Percentiles rank a stretch among this genome's conserved stretches.
Conservation (phyloP, 1,140 invertebrate genomes). For the Geopemphigus sp. region DNA sequence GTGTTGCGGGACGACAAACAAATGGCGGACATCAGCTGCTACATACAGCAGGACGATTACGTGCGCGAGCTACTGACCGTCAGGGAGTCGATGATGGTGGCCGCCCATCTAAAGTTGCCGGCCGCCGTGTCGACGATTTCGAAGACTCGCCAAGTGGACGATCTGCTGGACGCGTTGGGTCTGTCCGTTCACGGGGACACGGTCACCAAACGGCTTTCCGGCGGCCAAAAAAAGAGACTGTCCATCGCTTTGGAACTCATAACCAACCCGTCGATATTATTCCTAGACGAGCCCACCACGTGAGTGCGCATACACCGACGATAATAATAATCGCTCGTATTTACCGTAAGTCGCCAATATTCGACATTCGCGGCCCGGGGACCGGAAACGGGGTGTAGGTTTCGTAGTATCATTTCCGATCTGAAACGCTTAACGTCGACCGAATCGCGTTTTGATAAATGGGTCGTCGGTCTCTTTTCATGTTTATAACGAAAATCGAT, state of each 20-base stretch:
- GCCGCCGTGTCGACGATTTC: not conserved
- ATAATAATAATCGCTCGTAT: too few species aligned
- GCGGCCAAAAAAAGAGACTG: conserved; percentile 72
- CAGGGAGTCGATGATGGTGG: conserved; percentile 79
- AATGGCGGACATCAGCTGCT: conserved; percentile 82
- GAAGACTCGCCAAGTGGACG: conserved; percentile 56
- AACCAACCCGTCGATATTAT: conserved; percentile 74
- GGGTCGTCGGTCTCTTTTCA: too few species aligned
- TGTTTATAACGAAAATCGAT: too few species aligned
- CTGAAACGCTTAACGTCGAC: too few species aligned
- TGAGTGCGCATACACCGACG: conserved; percentile 54
- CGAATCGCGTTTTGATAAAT: too few species aligned
- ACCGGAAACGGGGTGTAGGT: too few species aligned
- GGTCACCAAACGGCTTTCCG: conserved; percentile 63
- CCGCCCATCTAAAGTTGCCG: conserved; percentile 81
- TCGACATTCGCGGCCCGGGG: too few species aligned
- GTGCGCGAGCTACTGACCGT: conserved; percentile 81
- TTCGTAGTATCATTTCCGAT: too few species aligned
- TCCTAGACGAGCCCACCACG: conserved; percentile 77
- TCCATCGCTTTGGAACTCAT: conserved; percentile 67
- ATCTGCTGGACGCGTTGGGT: conserved; percentile 65
- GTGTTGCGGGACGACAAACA: conserved; percentile 64
- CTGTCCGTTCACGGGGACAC: conserved; percentile 63
- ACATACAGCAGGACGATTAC: conserved; percentile 88
- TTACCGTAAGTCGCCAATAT: too few species aligned